phyloP scores from a whole-genome alignment of 2,888 invertebrate genomes.

The Amblyjoppa fuscipennis region DNA sequence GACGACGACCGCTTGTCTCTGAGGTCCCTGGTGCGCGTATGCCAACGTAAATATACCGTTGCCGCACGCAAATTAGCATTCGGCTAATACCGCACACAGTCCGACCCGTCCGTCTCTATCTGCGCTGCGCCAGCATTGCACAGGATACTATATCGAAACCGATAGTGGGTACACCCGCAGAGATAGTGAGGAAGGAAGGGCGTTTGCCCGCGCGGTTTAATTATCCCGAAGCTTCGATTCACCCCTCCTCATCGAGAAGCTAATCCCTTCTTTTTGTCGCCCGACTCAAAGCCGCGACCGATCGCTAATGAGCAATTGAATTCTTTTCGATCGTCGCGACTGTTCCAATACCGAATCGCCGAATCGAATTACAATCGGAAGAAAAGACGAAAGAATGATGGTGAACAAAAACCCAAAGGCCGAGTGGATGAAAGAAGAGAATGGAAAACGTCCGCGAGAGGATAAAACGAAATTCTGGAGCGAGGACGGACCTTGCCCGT shows the following conservation, averaged over 20 bases:
- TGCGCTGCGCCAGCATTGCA: constrained; percentile 1
- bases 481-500: constrained; percentile 47
- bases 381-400: constrained; percentile 52
- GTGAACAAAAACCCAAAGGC: constrained; percentile 60
- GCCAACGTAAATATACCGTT: constrained; percentile 19
- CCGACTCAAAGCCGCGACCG: constrained; percentile 1
- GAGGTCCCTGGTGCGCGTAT: constrained; percentile 38
- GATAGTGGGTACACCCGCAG: constrained; percentile 14
- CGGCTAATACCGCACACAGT: constrained; percentile 30
- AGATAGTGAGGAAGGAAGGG: neutral
- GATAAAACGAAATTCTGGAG: constrained; percentile 45
- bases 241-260: neutral
- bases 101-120: constrained; percentile 9
- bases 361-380: constrained; percentile 57
- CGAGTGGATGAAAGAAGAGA: constrained; percentile 54
- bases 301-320: constrained; percentile 23
- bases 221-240: constrained; percentile 1
- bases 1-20: constrained; percentile 39
- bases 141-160: constrained; percentile 23
- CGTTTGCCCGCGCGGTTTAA: constrained; percentile 3
- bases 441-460: constrained; percentile 25
- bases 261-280: constrained; percentile 39
- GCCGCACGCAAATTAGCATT: constrained; percentile 31
- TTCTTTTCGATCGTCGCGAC: constrained; percentile 16
- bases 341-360: constrained; percentile 13